Evolutionary conservation across 2,888 invertebrate genomes (phyloP), one percentile per base, ranked within the genome.

Genomic region (Timandra comae): DNA sequence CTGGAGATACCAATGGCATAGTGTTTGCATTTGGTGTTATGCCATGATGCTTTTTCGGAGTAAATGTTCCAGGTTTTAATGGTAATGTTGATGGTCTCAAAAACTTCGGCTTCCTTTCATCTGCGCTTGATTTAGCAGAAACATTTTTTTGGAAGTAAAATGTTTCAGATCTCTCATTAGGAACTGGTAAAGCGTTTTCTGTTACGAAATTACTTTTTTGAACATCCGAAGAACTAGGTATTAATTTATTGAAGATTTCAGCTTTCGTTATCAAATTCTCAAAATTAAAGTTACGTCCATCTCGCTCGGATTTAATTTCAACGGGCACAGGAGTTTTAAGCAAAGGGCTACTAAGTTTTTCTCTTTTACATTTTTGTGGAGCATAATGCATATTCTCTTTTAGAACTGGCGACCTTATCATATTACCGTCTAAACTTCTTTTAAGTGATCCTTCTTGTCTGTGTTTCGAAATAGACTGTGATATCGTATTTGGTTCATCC

Each of bases 1-100:
- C 96, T 0, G 97, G 96, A 41, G 95, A 96, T 29, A 96, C 93
- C 30, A 97, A 78, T 6, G 94, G 92, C 77, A 94, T 87, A 30
- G 94, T 94, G 58, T 93, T 93, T 28, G 92, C 91, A 33, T 92
- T 93, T 1, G 94, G 93, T 1, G 94, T 94, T 27, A 93, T 90
- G 0, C 94, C 93, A 58, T 93, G 93, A 67, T 93, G 93, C 35
- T 91, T 90, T 69, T 95, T 95, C 5, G 93, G 91, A 3, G 91
- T 91, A 46, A 93, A 93, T 7, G 93, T 92, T 2, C 94, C 94
- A 1, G 95, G 95, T 68, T 95, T 95, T 19, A 96, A 71, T 0
- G 95, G 93, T 42, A 96, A 78, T 16, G 94, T 93, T 3, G 92
- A 93, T 0, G 96, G 96, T 35, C 96, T 87, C 32, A 93, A 82